These are phyloP conservation scores for Chrysolina haemoptera DNA, from an alignment of 2,888 invertebrate species.

Conservation along the genomic window DNA sequence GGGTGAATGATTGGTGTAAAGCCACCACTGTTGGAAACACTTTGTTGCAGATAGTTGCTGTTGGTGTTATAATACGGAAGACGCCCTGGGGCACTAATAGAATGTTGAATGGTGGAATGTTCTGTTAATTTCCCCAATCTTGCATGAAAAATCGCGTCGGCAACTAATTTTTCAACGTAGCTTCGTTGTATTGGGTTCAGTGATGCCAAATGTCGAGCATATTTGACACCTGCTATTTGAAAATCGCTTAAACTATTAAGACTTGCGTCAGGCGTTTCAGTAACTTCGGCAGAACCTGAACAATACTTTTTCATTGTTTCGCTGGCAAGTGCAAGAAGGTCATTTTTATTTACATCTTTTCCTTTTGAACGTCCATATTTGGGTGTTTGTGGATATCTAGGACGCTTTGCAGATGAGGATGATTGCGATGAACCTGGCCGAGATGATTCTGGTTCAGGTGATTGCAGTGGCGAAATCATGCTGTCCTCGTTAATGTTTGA, in stretches of 20 bases:
- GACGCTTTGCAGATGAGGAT: conserved; percentile 7
- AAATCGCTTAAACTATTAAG: no score
- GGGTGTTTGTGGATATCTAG: conserved; percentile 26
- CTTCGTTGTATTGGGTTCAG: neutral
- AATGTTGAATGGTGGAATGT: conserved; percentile 1
- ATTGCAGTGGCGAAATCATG: conserved; percentile 26
- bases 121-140: neutral
- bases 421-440: conserved; percentile 24
- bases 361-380: conserved; percentile 23
- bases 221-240: conserved; percentile 1
- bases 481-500: conserved; percentile 23
- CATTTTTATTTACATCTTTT: conserved; percentile 21
- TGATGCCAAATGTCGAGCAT: neutral
- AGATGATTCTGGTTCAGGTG: conserved; percentile 26
- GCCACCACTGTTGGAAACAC: conserved; percentile 1
- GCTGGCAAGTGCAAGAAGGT: conserved; percentile 25
- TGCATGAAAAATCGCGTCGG: neutral
- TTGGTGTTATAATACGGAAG: conserved; percentile 1
- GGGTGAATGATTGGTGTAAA: neutral
- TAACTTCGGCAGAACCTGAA: conserved; percentile 1
- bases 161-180: neutral
- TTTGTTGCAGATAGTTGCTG: neutral
- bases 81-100: neutral
- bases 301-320: conserved; percentile 25
- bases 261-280: neutral